Evolutionary conservation across 2,113 vertebrate genomes (phyloP), one percentile per base, ranked within the genome.

Genomic region (Ophiodon elongatus): DNA sequence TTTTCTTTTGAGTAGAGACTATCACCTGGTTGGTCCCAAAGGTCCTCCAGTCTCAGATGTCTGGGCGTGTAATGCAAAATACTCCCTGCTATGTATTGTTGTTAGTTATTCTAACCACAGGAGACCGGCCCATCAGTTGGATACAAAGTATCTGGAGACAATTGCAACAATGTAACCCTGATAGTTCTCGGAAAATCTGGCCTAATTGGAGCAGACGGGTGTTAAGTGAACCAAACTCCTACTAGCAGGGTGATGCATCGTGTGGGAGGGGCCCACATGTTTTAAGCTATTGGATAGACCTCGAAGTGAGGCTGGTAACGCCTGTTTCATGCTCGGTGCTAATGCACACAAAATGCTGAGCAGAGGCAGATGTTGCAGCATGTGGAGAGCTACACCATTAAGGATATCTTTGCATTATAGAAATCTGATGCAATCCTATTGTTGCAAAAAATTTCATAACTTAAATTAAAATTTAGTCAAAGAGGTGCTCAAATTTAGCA

Each of bases 151-250:
- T 43, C 10, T 10, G 31, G 19, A 19, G 56, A 73, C 6, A 0
- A n/a, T 6, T 33, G 3, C 21, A 69, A 73, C 54, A 80, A 73
- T 54, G 56, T 29, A 15, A 73, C 52, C 37, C 15, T 59, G 8
- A 57, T 50, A 29, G 10, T 35, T 35, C 0, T 43, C 11, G 10
- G 37, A 62, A 72, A 70, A 70, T 77, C 25, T 37, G 50, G 64
- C 27, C 41, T 65, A 65, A 66, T 57, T 65, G 17, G 64, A 69
- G 39, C 43, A 15, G 29, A 29, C 41, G n/a, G 54, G 19, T 82
- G 45, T 64, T 33, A 6, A n/a, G 11, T 54, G 0, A 45, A 37
- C 27, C 4, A 1, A 47, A 3, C 45, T 74, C 45, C 11, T 57
- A 52, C 4, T 10, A 47, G n/a, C 39, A 33, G 13, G n/a, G 7